These are phyloP conservation scores for Rosalia funebris DNA, from an alignment of 2,888 invertebrate genomes.

Conservation along the genomic window DNA sequence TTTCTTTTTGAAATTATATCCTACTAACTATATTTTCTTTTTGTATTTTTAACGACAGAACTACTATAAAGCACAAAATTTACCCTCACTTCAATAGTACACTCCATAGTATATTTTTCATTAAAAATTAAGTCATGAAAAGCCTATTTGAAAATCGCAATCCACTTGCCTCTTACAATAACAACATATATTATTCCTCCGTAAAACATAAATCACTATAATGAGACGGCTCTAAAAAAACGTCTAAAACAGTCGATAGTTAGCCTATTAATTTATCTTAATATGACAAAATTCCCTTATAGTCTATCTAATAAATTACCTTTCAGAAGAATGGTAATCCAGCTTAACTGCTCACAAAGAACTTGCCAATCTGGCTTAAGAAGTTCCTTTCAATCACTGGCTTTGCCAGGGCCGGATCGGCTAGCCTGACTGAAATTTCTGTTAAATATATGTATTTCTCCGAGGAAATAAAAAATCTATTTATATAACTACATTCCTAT, in stretches of 20 bases:
- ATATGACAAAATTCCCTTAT: conserved; percentile 36
- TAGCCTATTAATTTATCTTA: conserved; percentile 38
- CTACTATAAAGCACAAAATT: too few species aligned
- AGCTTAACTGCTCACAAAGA: conserved; percentile 40
- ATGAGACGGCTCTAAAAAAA: conserved; percentile 7
- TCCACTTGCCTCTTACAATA: too few species aligned
- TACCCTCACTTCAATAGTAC: too few species aligned
- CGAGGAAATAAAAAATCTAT: too few species aligned
- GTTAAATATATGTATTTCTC: too few species aligned
- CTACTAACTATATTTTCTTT: too few species aligned
- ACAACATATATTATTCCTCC: not conserved
- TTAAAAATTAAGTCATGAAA: too few species aligned
- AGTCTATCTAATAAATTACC: conserved; percentile 39
- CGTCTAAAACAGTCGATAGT: conserved; percentile 7
- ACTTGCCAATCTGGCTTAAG: conserved; percentile 45
- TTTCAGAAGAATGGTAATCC: conserved; percentile 34
- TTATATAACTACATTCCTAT: too few species aligned
- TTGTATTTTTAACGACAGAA: too few species aligned
- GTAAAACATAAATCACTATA: conserved; percentile 12
- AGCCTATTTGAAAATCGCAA: too few species aligned
- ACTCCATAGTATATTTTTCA: too few species aligned
- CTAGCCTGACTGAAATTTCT: not conserved
- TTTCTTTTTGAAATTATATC: too few species aligned
- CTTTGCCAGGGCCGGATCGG: conserved; percentile 9
- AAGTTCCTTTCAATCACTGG: conserved; percentile 41